A percentile compares a stretch with the other conserved stretches of the same genome.
Evolutionary conservation across 2,797 vertebrate genomes (phyloP).

Genomic region (Tenualosa ilisha): DNA sequence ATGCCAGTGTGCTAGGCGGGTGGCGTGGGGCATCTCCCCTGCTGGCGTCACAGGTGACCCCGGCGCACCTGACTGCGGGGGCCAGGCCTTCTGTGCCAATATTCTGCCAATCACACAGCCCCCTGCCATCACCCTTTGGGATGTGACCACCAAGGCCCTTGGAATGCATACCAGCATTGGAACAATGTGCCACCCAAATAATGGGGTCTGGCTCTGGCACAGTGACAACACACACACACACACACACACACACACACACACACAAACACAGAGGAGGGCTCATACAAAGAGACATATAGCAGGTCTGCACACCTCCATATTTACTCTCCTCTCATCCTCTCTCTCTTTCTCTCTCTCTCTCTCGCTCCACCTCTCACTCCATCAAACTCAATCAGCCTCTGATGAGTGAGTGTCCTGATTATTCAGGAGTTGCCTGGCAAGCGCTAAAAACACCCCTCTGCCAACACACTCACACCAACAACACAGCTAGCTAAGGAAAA

Average conservation of each 20-base stretch:
- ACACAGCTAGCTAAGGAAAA: not conserved
- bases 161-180: not conserved
- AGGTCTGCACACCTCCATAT: not conserved
- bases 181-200: not conserved
- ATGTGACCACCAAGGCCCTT: not conserved
- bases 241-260: not conserved
- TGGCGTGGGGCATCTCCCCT: not conserved
- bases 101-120: not conserved
- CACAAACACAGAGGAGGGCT: not conserved
- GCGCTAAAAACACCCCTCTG: not conserved
- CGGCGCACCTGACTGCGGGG: not conserved
- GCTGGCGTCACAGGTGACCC: not conserved
- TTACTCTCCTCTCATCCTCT: not conserved
- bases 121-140: too few species aligned
- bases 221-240: too few species aligned
- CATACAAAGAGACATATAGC: not conserved
- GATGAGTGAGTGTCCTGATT: constrained; percentile 12
- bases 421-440: constrained; percentile 8
- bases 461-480: not conserved
- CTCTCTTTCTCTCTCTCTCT: not conserved
- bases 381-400: not conserved
- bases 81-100: not conserved
- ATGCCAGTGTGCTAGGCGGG: too few species aligned
- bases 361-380: not conserved
- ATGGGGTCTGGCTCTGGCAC: not conserved